phyloP scores from a whole-genome alignment of 2,888 invertebrate genomes.

The Caenorhabditis sp. region DNA sequence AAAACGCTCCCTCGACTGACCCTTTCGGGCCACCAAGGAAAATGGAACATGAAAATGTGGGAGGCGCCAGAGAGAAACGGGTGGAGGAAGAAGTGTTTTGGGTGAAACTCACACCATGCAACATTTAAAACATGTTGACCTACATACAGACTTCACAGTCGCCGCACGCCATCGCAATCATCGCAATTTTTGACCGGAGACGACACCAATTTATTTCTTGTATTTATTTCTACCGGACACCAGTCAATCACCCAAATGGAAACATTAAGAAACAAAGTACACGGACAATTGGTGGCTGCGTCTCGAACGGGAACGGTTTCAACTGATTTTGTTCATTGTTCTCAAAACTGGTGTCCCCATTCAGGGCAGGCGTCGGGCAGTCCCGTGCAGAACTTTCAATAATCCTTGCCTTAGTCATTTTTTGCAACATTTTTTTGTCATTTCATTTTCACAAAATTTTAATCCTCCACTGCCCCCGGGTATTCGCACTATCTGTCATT shows the following conservation, averaged over 20 bases:
- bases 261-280: neutral
- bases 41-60: conserved; percentile 50
- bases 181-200: conserved; percentile 45
- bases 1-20: conserved; percentile 39
- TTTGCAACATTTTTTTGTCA: conserved; percentile 9
- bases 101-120: conserved; percentile 62
- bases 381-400: neutral
- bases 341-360: neutral
- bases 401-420: conserved; percentile 12
- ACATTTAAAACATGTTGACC: conserved; percentile 63
- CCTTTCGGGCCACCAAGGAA: conserved; percentile 44
- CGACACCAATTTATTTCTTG: conserved; percentile 35
- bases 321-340: conserved; percentile 3
- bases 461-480: neutral
- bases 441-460: conserved; percentile 6
- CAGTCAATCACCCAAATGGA: neutral
- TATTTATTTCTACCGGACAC: conserved; percentile 42
- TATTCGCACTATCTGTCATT: neutral
- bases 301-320: neutral
- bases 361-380: neutral
- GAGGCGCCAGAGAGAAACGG: conserved; percentile 50
- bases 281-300: conserved; percentile 1
- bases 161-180: conserved; percentile 16
- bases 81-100: conserved; percentile 46
- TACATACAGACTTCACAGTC: conserved; percentile 45